Evolutionary conservation across 1,140 invertebrate species (phyloP).

Genomic region (Lordiphosa stackelbergi): DNA sequence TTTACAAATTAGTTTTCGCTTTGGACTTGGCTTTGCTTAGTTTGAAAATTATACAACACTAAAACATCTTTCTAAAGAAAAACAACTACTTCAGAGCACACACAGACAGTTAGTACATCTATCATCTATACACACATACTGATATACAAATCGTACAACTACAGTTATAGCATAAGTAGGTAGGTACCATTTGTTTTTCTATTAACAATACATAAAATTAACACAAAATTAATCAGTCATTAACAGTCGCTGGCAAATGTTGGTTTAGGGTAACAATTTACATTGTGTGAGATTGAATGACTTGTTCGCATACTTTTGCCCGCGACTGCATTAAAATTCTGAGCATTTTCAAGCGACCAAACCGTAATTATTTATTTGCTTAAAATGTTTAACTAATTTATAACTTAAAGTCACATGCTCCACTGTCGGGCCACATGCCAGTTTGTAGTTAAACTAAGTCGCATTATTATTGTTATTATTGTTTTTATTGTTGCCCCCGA

Average conservation of each 20-base stretch:
- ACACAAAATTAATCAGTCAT: constrained; percentile 48
- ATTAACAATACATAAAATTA: constrained; percentile 12
- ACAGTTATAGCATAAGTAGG: constrained; percentile 13
- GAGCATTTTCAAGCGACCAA: constrained; percentile 24
- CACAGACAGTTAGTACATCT: constrained; percentile 22
- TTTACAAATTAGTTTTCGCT: constrained; percentile 36
- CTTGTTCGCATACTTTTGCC: constrained; percentile 26
- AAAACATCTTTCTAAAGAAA: constrained; percentile 8
- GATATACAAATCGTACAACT: constrained; percentile 16
- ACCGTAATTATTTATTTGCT: constrained; percentile 46
- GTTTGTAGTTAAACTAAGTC: constrained; percentile 38
- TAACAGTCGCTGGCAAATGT: constrained; percentile 26
- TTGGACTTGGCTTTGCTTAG: constrained; percentile 45
- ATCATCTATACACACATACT: constrained; percentile 15
- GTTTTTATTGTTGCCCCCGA: constrained; percentile 14
- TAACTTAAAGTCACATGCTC: constrained; percentile 55
- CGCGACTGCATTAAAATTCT: constrained; percentile 25
- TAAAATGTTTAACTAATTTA: constrained; percentile 45
- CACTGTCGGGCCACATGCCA: constrained; percentile 28
- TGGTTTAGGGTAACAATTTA: constrained; percentile 13
- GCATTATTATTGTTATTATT: constrained; percentile 18
- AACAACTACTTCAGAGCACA: constrained; percentile 1
- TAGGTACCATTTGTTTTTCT: constrained; percentile 19
- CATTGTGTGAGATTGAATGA: constrained; percentile 1
- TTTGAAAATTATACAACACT: no score